Evolutionary conservation across 2,797 vertebrate species (phyloP), one percentile per base, ranked within the genome.

Genomic region (Lepus townsendii): DNA sequence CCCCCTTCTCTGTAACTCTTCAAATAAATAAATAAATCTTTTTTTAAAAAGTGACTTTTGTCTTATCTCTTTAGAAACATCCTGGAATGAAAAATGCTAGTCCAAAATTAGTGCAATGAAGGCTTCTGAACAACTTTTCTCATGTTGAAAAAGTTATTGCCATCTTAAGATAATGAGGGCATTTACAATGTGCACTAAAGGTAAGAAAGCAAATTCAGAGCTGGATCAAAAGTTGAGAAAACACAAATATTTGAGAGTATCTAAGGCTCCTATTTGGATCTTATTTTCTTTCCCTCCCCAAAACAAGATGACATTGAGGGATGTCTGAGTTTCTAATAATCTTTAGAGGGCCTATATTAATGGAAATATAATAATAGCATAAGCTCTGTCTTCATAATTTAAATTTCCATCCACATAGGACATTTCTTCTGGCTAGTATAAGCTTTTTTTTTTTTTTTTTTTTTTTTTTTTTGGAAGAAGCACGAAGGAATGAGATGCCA

Each of bases 61-160:
- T 73, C 77, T 88, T 85, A 26, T 92, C 26, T 79, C 57, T 87
- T 89, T 94, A 86, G 27, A 92, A 92, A 78, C 42, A 93, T 20
- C 32, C 10, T 26, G 2, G 6, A 80, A 32, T 72, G 26, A 84
- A 84, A 50, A 90, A 75, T 65, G 8, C 3, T 26, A 7, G 12
- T 76, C 24, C 32, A 85, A 75, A 86, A 78, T 83, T 60, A 77
- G 8, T 12, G 19, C 26, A 72, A 47, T 32, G 69, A 65, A 50
- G 17, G 5, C 60, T 91, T 89, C 17, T 83, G n/a, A 72, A 71
- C 27, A 9, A 42, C 20, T 14, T 73, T 90, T 87, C 72, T 85
- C 26, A 9, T 16, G 6, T 52, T 76, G 57, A 47, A 57, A 47
- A 57, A 8, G 69, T 0, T 63, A 14, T 35, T 71, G 16, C 5